phyloP scores from a whole-genome alignment of 1,140 invertebrate genomes.

The Stegodyphus dumicola region DNA sequence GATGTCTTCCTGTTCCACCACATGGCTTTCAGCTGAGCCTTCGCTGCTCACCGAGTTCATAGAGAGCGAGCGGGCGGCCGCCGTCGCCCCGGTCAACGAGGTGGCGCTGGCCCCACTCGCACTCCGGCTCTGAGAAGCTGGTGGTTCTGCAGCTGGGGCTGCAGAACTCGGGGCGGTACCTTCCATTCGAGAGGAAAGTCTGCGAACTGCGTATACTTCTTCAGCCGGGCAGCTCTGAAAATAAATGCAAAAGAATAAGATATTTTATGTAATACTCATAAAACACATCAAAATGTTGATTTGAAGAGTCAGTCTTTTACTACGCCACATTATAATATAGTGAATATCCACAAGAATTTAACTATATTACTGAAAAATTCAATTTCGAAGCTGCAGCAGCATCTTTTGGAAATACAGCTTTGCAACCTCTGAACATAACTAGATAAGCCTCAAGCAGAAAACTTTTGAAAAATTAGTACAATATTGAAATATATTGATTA shows the following conservation, averaged over 20 bases:
- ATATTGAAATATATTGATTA: too few species aligned
- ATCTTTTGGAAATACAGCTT: too few species aligned
- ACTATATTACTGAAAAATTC: too few species aligned
- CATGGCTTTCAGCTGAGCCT: slow-evolving; percentile 66
- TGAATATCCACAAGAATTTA: too few species aligned
- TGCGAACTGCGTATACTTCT: slow-evolving; percentile 36
- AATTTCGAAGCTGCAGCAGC: too few species aligned
- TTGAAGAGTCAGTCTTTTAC: too few species aligned
- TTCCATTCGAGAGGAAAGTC: slow-evolving; percentile 24
- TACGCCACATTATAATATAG: too few species aligned
- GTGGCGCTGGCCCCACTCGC: slow-evolving; percentile 27
- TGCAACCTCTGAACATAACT: too few species aligned
- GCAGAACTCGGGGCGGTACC: not conserved
- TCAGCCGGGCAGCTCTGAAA: slow-evolving; percentile 51
- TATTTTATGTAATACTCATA: too few species aligned
- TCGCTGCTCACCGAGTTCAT: slow-evolving; percentile 69
- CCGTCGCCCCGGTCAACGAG: not conserved
- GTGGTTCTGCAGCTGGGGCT: not conserved
- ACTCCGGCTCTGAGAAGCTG: slow-evolving; percentile 11
- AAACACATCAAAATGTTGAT: too few species aligned
- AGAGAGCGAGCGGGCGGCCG: slow-evolving; percentile 65
- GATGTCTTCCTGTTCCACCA: slow-evolving; percentile 72
- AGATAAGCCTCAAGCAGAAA: too few species aligned
- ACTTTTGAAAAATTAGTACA: too few species aligned
- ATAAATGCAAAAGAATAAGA: not conserved